Base-by-base conservation (phyloP, 2,797 vertebrate genomes). In the Intellagama lesueurii region DNA sequence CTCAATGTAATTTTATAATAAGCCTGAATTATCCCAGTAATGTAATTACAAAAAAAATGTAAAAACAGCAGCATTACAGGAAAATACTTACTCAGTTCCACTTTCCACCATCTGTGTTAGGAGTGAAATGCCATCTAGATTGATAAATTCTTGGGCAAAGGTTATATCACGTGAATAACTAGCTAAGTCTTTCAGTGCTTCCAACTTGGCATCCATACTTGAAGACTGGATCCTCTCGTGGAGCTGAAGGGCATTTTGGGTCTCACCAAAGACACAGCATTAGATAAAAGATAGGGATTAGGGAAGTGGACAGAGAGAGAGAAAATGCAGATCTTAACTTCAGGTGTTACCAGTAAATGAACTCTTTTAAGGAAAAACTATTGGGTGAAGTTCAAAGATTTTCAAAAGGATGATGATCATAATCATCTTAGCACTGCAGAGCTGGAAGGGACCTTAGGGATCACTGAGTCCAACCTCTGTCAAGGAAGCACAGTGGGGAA, bases 81-180 rank as follows among this genome's bases (percentile, higher is more conserved):
- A 87, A 83, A 89, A 81, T 52, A 97, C 99, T 98, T 97, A 99
- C 99, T 99, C 99, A 0, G 98, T 99, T 90, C 99, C 98, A 0
- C 98, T 99, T 96, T 99, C 99, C 90, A 99, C 99, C 99, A 99
- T 99, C 96, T 98, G 99, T 0, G 98, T 99, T 91, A 99, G 98
- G 89, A 98, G 97, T 30, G 98, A 98, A 97, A 99, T 99, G 87
- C 99, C 99, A 28, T 99, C 99, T 91, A 99, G 97, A 97, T 99
- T 99, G 95, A 99, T 99, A 94, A 99, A 99, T 96, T 99, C 99
- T 94, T 99, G 98, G 60, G 99, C 99, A 86, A 99, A 99, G 0
- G 99, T 99, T 96, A 99, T 95, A 93, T 99, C 99, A 8, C 98
- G 95, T 16, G 99, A 99, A 0, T 98, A 98, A 77, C 97, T 99